Percentiles rank a stretch among this genome's conserved stretches.
phyloP scores from a whole-genome alignment of 2,113 vertebrate species.

The Podarcis muralis region DNA sequence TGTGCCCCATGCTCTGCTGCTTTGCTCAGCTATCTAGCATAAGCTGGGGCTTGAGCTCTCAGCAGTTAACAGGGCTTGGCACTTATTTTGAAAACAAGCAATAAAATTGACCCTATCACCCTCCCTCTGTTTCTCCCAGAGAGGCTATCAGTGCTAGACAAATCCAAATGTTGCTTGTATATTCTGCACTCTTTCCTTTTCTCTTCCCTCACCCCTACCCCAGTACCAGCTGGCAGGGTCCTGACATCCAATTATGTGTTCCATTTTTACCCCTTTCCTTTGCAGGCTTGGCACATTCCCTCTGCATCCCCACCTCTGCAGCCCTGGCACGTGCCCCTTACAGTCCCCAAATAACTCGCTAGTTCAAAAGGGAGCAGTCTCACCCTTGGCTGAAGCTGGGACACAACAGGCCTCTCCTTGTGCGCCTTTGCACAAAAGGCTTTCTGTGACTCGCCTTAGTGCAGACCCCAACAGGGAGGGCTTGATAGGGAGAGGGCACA shows the following conservation, averaged over 20 bases:
- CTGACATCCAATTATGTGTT: constrained; percentile 14
- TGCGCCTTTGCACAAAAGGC: constrained; percentile 73
- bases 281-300: constrained; percentile 59
- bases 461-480: constrained; percentile 34
- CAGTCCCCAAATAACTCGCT: constrained; percentile 38
- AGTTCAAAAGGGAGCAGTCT: constrained; percentile 52
- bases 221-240: not conserved
- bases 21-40: not conserved
- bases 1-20: not conserved
- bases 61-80: not conserved
- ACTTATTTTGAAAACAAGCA: not conserved
- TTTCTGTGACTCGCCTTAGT: constrained; percentile 69
- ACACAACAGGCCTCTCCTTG: constrained; percentile 69
- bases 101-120: not conserved
- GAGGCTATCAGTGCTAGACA: not conserved
- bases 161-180: not conserved
- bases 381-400: constrained; percentile 34
- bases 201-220: not conserved
- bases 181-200: not conserved
- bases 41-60: not conserved
- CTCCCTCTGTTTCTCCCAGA: not conserved
- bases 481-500: constrained; percentile 39
- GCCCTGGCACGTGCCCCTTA: constrained; percentile 33
- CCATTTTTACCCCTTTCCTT: constrained; percentile 50
- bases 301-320: constrained; percentile 3